Evolutionary conservation across 1,140 invertebrate genomes (phyloP), one percentile per base, ranked within the genome.

Genomic region (Caligus rogercresseyi): DNA sequence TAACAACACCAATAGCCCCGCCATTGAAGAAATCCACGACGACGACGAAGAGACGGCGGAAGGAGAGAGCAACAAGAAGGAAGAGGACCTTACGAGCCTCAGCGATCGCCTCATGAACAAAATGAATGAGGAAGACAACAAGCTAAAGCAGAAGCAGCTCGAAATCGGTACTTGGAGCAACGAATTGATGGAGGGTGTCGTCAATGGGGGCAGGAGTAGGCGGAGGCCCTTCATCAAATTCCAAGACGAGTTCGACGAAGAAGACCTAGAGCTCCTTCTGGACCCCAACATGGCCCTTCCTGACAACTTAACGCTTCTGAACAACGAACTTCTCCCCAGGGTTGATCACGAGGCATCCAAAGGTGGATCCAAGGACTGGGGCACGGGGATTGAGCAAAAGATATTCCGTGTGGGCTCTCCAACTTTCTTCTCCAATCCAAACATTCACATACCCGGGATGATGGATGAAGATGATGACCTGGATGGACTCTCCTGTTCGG

Each of bases 111-210:
- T 43, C 65, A 62, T n/a, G 53, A 56, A 53, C n/a, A 65, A 20
- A 61, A 65, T 77, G 19, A 74, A 72, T 65, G 67, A 69, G 54
- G 66, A 69, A 65, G 62, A 63, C 13, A 25, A 25, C 23, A 66
- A 58, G 56, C 77, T 67, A 71, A 78, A 72, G 72, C 75, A 21
- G 74, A 74, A 54, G 73, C 79, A 54, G 67, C 78, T 87, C 68
- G 86, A 88, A 72, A 89, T 91, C 61, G 87, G 87, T n/a, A 89
- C 83, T 0, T 91, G 87, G 87, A 85, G 83, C 0, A 91, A 89
- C 72, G 86, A 89, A 18, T 88, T 90, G 86, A 83, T 84, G 0
- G 57, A 71, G 67, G 20, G 69, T 75, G 68, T 19, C 53, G 53
- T 7, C 3, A 54, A 19, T 1, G n/a, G 52, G 55, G 3, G n/a